Conservation (phyloP, 2,113 vertebrate genomes). For the Aphelocoma coerulescens region DNA sequence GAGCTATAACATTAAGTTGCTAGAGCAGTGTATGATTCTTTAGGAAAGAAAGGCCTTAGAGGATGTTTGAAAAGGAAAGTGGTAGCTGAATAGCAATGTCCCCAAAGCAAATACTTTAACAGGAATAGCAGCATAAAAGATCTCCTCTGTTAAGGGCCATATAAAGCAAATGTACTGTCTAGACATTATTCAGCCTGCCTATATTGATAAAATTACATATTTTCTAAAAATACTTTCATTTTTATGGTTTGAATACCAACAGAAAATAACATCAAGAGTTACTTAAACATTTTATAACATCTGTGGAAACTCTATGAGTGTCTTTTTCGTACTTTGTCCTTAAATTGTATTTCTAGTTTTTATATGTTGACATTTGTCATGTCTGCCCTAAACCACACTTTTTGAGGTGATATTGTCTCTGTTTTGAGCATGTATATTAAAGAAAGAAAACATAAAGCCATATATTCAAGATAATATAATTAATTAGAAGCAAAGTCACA, state of each 20-base stretch:
- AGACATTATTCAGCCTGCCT: not conserved
- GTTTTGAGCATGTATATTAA: not conserved
- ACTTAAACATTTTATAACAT: not conserved
- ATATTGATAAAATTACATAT: not conserved
- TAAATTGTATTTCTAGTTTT: not conserved
- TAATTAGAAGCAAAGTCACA: not conserved
- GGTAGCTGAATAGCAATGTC: not conserved
- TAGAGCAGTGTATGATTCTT: constrained; percentile 26
- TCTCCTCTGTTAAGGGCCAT: not conserved
- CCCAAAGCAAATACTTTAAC: constrained; percentile 48
- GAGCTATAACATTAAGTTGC: constrained; percentile 26
- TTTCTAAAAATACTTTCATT: not conserved
- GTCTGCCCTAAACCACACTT: not conserved
- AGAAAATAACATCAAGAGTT: not conserved
- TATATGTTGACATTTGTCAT: not conserved
- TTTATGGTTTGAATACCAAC: not conserved
- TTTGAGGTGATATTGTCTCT: not conserved
- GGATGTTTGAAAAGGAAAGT: constrained; percentile 37
- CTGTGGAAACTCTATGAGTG: not conserved
- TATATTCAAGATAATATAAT: not conserved
- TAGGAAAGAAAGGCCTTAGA: constrained; percentile 40
- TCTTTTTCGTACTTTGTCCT: not conserved
- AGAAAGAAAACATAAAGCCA: not conserved
- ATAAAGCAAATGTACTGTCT: constrained; percentile 10
- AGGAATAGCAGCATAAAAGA: constrained; percentile 35